Conservation (phyloP, 2,113 vertebrate species). For the Neolamprologus devosi region DNA sequence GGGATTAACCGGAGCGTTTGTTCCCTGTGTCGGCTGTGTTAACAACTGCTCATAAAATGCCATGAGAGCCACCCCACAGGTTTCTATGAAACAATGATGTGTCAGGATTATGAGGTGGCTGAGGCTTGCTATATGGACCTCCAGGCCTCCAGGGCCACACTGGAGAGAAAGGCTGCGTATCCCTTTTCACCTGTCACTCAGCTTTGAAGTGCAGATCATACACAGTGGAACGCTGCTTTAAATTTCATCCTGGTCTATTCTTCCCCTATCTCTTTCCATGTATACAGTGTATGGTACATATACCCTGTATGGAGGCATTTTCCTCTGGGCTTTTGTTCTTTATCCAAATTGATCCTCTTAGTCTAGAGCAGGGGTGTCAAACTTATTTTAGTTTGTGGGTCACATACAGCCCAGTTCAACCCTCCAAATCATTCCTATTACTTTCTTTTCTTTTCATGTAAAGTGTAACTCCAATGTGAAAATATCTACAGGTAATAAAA, state of each 20-base stretch:
- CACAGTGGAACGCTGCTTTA: not conserved
- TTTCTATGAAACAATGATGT: not conserved
- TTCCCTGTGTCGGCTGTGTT: not conserved
- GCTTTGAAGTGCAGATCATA: not conserved
- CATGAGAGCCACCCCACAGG: not conserved
- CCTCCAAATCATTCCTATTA: not conserved
- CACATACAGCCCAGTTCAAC: not conserved
- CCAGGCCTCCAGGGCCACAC: not conserved
- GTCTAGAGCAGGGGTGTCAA: not conserved
- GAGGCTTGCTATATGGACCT: not conserved
- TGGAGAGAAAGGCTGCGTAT: not conserved
- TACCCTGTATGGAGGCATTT: not conserved
- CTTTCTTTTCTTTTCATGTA: not conserved
- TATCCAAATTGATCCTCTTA: not conserved
- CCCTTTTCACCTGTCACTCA: not conserved
- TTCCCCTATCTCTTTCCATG: not conserved
- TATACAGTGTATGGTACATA: not conserved
- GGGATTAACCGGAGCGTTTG: not conserved
- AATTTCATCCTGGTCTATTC: not conserved
- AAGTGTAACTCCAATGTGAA: not conserved
- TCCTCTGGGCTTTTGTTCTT: not conserved
- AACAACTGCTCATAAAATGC: constrained; percentile 4
- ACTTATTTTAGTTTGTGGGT: not conserved
- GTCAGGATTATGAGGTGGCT: not conserved
- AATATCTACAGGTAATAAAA: not conserved